Conservation (phyloP, 2,797 vertebrate genomes). For the Sarcophilus harrisii region DNA sequence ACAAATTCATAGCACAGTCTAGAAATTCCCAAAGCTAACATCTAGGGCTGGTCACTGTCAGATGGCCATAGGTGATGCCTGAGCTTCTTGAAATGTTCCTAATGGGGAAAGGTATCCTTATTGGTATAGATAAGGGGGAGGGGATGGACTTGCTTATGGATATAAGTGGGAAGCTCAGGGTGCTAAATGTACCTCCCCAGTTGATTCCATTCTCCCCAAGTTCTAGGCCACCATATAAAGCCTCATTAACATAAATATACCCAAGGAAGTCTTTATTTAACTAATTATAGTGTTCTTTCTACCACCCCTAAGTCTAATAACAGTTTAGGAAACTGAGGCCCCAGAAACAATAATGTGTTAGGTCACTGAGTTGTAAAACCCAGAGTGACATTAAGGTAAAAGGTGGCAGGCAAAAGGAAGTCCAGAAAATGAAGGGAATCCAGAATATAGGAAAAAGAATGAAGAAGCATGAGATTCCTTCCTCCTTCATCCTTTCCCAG, state of each 20-base stretch:
- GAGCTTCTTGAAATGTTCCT: neutral
- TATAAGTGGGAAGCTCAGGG: neutral
- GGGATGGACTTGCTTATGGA: neutral
- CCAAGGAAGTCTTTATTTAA: slow-evolving; percentile 59
- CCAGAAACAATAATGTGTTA: neutral
- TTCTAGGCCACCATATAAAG: slow-evolving; percentile 29
- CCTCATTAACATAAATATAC: slow-evolving; percentile 73
- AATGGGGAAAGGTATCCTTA: slow-evolving; percentile 22
- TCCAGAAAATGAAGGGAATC: slow-evolving; percentile 26
- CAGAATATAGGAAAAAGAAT: neutral
- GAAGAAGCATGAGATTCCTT: neutral
- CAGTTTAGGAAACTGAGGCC: slow-evolving; percentile 43
- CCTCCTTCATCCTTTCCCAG: neutral
- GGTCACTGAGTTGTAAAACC: slow-evolving; percentile 1
- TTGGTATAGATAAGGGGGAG: neutral
- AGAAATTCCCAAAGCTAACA: slow-evolving; percentile 9
- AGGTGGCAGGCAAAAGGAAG: slow-evolving; percentile 1
- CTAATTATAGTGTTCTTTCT: slow-evolving; percentile 57
- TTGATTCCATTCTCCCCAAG: slow-evolving; percentile 4
- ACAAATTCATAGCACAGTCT: slow-evolving; percentile 29
- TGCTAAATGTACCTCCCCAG: neutral
- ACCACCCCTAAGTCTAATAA: slow-evolving; percentile 52
- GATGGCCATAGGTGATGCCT: neutral
- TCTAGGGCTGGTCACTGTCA: neutral
- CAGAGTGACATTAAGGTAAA: neutral